phyloP scores from a whole-genome alignment of 2,888 invertebrate genomes.

The Athrips mouffetella region DNA sequence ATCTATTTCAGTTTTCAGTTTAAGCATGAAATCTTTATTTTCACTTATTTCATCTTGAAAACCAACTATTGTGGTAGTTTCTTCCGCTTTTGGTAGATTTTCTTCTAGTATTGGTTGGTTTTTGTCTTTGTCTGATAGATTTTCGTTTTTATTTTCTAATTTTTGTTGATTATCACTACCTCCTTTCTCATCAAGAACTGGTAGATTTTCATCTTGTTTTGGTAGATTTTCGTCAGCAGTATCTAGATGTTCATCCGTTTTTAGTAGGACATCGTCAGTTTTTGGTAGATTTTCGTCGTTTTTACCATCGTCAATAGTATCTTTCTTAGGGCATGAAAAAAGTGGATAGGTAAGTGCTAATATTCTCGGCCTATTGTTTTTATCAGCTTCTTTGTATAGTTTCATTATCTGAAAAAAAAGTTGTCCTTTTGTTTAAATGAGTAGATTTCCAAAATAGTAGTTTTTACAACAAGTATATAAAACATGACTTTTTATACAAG shows the following conservation, averaged over 20 bases:
- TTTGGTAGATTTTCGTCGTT: background rate
- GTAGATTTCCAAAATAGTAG: too few species aligned
- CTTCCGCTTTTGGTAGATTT: conserved; percentile 13
- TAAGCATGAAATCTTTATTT: background rate
- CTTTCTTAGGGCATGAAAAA: conserved; percentile 58
- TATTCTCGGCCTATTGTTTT: conserved; percentile 79
- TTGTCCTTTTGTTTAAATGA: too few species aligned
- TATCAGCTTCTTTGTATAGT: conserved; percentile 44
- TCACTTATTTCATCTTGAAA: background rate
- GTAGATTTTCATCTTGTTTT: conserved; percentile 12
- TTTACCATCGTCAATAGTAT: conserved; percentile 16
- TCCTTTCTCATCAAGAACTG: background rate
- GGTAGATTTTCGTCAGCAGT: background rate
- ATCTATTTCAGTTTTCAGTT: background rate
- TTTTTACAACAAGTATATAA: too few species aligned
- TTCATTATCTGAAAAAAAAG: conserved; percentile 56
- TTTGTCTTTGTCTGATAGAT: conserved; percentile 3
- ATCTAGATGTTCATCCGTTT: background rate
- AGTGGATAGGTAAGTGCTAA: conserved; percentile 90
- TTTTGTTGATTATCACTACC: conserved; percentile 7
- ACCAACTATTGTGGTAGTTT: conserved; percentile 11
- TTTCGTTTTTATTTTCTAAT: conserved; percentile 14
- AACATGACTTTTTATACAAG: too few species aligned
- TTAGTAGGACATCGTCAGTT: background rate
- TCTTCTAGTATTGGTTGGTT: conserved; percentile 12